phyloP scores from a whole-genome alignment of 1,140 invertebrate species.

The Aphis gossypii region DNA sequence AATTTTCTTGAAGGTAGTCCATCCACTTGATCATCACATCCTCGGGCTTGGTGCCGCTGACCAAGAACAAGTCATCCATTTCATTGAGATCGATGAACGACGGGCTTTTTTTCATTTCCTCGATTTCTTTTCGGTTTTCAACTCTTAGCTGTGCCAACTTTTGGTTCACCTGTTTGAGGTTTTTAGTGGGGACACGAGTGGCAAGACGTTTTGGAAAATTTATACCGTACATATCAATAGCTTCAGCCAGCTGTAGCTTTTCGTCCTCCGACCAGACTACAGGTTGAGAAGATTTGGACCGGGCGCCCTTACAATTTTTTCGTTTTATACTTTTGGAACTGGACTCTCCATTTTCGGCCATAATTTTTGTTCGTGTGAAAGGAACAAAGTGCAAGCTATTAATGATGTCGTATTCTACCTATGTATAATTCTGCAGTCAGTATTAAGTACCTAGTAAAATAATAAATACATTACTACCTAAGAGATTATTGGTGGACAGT shows the following conservation, averaged over 20 bases:
- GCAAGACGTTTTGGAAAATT: not conserved
- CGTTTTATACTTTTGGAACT: too few species aligned
- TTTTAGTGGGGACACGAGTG: not conserved
- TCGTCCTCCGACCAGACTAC: not conserved
- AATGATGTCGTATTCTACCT: too few species aligned
- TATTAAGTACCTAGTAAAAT: too few species aligned
- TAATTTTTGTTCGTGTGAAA: too few species aligned
- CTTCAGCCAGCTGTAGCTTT: conserved; percentile 33
- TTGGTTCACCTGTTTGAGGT: not conserved
- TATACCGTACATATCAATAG: conserved; percentile 27
- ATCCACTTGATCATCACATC: conserved; percentile 41
- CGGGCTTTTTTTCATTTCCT: not conserved
- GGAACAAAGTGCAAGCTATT: too few species aligned
- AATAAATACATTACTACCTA: too few species aligned
- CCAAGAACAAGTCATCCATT: conserved; percentile 14
- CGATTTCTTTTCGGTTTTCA: not conserved
- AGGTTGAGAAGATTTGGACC: too few species aligned
- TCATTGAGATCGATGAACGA: not conserved
- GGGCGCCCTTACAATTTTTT: too few species aligned
- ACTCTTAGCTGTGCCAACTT: not conserved
- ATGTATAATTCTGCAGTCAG: too few species aligned
- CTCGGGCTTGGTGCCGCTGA: not conserved
- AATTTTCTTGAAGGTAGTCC: not conserved
- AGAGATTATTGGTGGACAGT: too few species aligned
- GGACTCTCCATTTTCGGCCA: too few species aligned